A percentile compares a stretch with the other conserved stretches of the same genome.
These are phyloP conservation scores for Ganaspis brasiliensis DNA, from an alignment of 2,888 invertebrate genomes.

Conservation along the genomic window DNA sequence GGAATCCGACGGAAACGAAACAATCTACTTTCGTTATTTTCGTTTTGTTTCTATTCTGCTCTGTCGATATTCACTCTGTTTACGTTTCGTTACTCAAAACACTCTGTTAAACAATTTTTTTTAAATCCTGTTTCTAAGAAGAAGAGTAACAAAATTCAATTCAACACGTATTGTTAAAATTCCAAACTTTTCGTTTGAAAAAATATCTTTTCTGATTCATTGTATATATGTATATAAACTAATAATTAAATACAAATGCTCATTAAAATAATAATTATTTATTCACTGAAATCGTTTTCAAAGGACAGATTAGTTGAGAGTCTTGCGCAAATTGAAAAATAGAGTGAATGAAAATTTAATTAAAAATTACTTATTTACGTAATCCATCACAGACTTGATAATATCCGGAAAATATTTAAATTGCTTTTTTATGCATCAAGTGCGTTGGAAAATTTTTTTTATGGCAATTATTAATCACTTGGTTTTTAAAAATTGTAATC, in stretches of 20 bases:
- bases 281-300: too few species aligned
- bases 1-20: constrained; percentile 18
- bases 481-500: not conserved
- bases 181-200: too few species aligned
- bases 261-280: too few species aligned
- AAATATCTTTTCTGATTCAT: too few species aligned
- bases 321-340: not conserved
- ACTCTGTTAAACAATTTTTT: constrained; percentile 13
- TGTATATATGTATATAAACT: too few species aligned
- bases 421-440: constrained; percentile 38
- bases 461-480: not conserved
- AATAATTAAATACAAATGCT: too few species aligned
- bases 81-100: constrained; percentile 18
- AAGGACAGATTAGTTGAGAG: not conserved
- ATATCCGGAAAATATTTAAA: constrained; percentile 25
- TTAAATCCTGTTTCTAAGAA: not conserved
- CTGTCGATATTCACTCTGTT: constrained; percentile 20
- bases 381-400: not conserved
- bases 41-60: constrained; percentile 12
- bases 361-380: constrained; percentile 9
- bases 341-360: not conserved
- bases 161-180: too few species aligned
- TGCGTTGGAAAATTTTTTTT: constrained; percentile 17
- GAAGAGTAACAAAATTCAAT: not conserved
- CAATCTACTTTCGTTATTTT: constrained; percentile 18